Percentiles rank a stretch among this genome's conserved stretches.
Conservation (phyloP, 2,888 invertebrate species). For the Acronicta aceris region DNA sequence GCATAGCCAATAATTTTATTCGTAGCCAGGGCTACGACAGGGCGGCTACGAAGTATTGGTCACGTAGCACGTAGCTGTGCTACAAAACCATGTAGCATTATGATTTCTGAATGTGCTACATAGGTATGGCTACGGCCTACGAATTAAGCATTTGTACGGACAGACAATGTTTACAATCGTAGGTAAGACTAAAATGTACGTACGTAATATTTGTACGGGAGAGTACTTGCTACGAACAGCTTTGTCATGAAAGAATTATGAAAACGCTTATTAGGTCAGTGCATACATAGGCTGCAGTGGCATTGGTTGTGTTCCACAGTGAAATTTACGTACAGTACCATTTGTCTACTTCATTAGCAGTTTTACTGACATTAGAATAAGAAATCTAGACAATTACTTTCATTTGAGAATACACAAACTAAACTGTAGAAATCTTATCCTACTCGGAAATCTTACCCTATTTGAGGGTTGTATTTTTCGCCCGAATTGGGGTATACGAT, state of each 20-base stretch:
- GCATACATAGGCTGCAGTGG: slow-evolving; percentile 1
- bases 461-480: slow-evolving; percentile 92
- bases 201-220: neutral
- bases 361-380: slow-evolving; percentile 29
- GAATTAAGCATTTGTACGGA: neutral
- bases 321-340: neutral
- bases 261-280: neutral
- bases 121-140: neutral
- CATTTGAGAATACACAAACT: slow-evolving; percentile 45
- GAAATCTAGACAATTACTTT: slow-evolving; percentile 49
- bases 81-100: neutral
- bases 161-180: too few relatives aligned
- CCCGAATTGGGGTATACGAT: slow-evolving; percentile 98
- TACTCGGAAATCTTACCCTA: slow-evolving; percentile 87
- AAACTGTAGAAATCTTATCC: slow-evolving; percentile 54
- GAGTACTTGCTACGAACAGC: neutral
- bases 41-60: neutral
- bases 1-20: neutral
- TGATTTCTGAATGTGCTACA: neutral
- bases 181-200: too few relatives aligned
- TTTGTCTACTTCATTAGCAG: slow-evolving; percentile 26
- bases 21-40: neutral
- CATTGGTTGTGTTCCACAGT: neutral
- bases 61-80: neutral
- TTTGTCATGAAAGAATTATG: neutral